These are phyloP conservation scores for Reinhardtius hippoglossoides DNA, from an alignment of 2,113 vertebrate species.

Conservation along the genomic window DNA sequence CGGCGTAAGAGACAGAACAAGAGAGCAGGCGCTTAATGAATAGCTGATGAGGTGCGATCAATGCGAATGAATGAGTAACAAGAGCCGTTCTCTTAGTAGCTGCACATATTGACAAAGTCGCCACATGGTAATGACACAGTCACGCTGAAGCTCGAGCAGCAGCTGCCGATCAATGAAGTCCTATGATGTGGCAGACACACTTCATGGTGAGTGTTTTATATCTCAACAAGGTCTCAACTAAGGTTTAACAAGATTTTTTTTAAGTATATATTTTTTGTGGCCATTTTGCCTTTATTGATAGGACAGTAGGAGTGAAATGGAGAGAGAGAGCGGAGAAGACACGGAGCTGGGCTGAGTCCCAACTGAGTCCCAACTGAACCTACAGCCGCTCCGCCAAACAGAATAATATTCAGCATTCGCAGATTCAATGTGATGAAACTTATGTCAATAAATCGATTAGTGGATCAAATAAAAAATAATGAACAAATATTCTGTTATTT, in stretches of 20 bases:
- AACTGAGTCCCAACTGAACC: too few species aligned
- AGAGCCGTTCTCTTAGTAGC: slow-evolving; percentile 37
- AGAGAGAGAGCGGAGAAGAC: too few species aligned
- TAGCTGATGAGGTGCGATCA: slow-evolving; percentile 60
- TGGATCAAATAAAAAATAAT: too few species aligned
- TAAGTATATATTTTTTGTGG: neutral
- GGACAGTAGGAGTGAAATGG: too few species aligned
- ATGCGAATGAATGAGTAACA: slow-evolving; percentile 59
- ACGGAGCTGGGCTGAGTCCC: too few species aligned
- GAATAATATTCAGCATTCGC: too few species aligned
- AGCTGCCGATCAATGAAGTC: neutral
- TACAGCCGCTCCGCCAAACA: too few species aligned
- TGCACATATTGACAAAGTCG: slow-evolving; percentile 5
- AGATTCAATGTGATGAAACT: too few species aligned
- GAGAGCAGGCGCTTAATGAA: slow-evolving; percentile 74
- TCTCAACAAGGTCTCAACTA: neutral
- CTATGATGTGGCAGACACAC: neutral
- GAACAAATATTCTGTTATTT: too few species aligned
- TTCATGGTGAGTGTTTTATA: neutral
- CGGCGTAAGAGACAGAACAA: slow-evolving; percentile 45
- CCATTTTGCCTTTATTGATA: too few species aligned
- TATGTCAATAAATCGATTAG: too few species aligned
- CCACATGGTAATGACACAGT: slow-evolving; percentile 8
- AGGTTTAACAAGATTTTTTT: neutral
- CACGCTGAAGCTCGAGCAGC: neutral